phyloP scores from a whole-genome alignment of 92 coral and sea anemone species.

The Zoanthus sansibaricus region DNA sequence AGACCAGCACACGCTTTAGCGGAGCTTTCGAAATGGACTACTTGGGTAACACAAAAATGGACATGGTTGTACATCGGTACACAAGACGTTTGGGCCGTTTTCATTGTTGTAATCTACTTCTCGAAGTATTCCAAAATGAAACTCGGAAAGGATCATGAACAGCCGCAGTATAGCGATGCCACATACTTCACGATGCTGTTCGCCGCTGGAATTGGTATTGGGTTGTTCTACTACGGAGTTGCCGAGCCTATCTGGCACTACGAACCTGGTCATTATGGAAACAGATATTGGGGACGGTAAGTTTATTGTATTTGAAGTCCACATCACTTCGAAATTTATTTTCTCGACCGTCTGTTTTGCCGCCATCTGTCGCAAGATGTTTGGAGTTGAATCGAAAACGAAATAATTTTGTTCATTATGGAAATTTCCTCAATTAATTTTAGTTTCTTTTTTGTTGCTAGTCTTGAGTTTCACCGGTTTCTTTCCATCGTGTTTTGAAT shows the following conservation, averaged over 20 bases:
- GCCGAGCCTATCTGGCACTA: slow-evolving; percentile 57
- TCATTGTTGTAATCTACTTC: slow-evolving; percentile 46
- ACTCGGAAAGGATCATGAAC: slow-evolving; percentile 55
- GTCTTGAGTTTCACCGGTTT: no score
- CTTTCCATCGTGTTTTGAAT: no score
- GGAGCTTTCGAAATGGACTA: slow-evolving; percentile 39
- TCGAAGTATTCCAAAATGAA: slow-evolving; percentile 62
- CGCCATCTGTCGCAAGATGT: neutral
- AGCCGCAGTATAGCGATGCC: slow-evolving; percentile 57
- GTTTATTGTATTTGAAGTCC: neutral
- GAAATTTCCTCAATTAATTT: no score
- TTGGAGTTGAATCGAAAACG: no score
- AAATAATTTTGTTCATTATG: no score
- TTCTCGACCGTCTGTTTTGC: neutral
- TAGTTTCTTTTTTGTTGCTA: no score
- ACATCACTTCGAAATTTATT: neutral
- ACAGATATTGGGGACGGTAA: slow-evolving; percentile 62
- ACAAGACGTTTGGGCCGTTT: slow-evolving; percentile 57
- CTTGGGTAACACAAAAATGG: slow-evolving; percentile 56
- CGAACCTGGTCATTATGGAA: slow-evolving; percentile 45
- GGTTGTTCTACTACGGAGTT: slow-evolving; percentile 61
- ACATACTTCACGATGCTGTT: slow-evolving; percentile 62
- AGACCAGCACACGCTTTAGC: slow-evolving; percentile 3
- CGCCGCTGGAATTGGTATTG: slow-evolving; percentile 61
- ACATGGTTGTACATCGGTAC: slow-evolving; percentile 63